Percentiles rank a stretch among this genome's conserved stretches.
Conservation (phyloP, 2,113 vertebrate genomes). For the Cettia cetti region DNA sequence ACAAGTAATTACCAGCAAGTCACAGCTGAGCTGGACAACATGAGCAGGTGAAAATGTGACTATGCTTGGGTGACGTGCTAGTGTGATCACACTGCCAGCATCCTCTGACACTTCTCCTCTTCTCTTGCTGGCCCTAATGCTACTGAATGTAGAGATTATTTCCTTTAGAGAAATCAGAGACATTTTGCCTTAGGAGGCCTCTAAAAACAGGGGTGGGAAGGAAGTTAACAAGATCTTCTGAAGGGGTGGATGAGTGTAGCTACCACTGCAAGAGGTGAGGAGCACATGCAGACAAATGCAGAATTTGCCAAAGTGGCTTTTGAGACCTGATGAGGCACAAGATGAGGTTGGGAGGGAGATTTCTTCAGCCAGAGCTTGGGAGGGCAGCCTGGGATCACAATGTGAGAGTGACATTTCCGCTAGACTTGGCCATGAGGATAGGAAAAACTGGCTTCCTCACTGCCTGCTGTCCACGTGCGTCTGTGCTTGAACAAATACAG, state of each 20-base stretch:
- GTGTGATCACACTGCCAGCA: slow-evolving; percentile 51
- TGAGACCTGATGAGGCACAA: background rate
- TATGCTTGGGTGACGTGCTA: background rate
- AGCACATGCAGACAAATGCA: background rate
- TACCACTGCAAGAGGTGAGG: background rate
- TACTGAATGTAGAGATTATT: background rate
- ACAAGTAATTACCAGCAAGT: slow-evolving; percentile 58
- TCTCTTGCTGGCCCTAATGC: slow-evolving; percentile 3
- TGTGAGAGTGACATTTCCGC: background rate
- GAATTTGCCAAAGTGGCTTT: background rate
- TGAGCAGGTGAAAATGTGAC: slow-evolving; percentile 64
- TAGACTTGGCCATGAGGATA: background rate
- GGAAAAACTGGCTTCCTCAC: background rate
- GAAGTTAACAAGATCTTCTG: slow-evolving; percentile 23
- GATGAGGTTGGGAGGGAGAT: background rate
- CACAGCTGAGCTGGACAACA: slow-evolving; percentile 55
- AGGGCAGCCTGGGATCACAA: background rate
- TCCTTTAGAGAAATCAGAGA: background rate
- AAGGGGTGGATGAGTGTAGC: background rate
- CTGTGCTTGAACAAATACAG: background rate
- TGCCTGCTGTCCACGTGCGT: background rate
- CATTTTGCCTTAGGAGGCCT: background rate
- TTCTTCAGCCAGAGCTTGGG: background rate
- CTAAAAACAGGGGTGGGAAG: background rate
- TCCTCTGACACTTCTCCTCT: slow-evolving; percentile 14